Conservation (phyloP, 2,888 invertebrate species). For the Drosophila gaucha region DNA sequence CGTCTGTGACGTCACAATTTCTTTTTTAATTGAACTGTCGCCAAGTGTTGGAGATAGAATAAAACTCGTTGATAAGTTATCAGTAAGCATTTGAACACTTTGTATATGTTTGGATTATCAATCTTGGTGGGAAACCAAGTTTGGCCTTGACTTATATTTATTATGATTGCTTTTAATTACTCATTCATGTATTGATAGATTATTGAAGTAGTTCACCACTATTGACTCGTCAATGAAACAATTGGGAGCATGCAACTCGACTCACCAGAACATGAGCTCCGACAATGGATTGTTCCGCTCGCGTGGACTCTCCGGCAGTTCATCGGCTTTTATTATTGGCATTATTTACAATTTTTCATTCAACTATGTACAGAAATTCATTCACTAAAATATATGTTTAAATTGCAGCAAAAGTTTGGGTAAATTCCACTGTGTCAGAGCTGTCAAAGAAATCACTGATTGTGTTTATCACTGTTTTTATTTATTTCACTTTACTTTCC, state of each 20-base stretch:
- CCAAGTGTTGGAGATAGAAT: no score
- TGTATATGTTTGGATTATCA: conserved; percentile 1
- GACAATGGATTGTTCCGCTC: conserved; percentile 87
- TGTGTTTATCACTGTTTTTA: no score
- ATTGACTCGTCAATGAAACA: background rate
- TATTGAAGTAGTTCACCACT: background rate
- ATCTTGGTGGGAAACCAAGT: background rate
- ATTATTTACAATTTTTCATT: conserved; percentile 59
- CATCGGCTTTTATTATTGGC: conserved; percentile 83
- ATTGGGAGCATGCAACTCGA: conserved; percentile 3
- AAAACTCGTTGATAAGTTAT: background rate
- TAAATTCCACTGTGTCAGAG: no score
- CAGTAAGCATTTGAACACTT: background rate
- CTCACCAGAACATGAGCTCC: conserved; percentile 87
- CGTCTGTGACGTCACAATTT: background rate
- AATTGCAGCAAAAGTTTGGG: no score
- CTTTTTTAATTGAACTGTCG: background rate
- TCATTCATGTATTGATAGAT: background rate
- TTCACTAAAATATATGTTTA: no score
- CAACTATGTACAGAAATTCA: no score
- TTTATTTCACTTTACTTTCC: background rate
- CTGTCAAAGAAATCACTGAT: no score
- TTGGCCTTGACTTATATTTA: background rate
- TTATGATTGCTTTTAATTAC: background rate
- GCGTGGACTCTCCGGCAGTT: conserved; percentile 85